Conservation (phyloP, 2,888 invertebrate species). For the Diarsia rubi region DNA sequence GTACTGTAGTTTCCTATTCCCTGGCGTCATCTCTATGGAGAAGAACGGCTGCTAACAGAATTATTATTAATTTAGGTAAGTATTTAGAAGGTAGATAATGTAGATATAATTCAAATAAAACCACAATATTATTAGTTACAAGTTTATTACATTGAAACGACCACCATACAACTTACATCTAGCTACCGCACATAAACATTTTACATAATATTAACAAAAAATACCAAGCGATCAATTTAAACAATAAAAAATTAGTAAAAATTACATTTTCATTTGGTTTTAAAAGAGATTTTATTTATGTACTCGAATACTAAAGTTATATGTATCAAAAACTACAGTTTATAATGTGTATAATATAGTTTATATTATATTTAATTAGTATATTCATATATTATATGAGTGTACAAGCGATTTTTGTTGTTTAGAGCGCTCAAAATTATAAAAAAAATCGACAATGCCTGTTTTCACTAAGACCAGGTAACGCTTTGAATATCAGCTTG, state of each 20-base stretch:
- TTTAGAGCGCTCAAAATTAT: slow-evolving; percentile 39
- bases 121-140: slow-evolving; percentile 62
- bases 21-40: no score
- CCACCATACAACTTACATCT: slow-evolving; percentile 55
- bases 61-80: no score
- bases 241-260: slow-evolving; percentile 64
- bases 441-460: not conserved
- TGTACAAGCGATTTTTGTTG: slow-evolving; percentile 51
- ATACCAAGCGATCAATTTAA: slow-evolving; percentile 58
- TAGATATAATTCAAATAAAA: slow-evolving; percentile 52
- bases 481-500: not conserved
- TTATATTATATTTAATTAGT: slow-evolving; percentile 57
- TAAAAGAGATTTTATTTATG: slow-evolving; percentile 63
- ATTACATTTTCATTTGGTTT: slow-evolving; percentile 64
- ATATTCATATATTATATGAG: slow-evolving; percentile 53
- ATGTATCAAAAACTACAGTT: slow-evolving; percentile 70
- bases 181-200: slow-evolving; percentile 65
- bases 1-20: no score
- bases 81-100: not conserved
- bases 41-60: no score
- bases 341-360: slow-evolving; percentile 52
- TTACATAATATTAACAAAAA: slow-evolving; percentile 67
- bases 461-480: not conserved
- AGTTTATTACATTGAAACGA: slow-evolving; percentile 63
- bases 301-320: slow-evolving; percentile 58